Base-by-base conservation (phyloP, 2,113 vertebrate genomes). In the Procavia capensis region DNA sequence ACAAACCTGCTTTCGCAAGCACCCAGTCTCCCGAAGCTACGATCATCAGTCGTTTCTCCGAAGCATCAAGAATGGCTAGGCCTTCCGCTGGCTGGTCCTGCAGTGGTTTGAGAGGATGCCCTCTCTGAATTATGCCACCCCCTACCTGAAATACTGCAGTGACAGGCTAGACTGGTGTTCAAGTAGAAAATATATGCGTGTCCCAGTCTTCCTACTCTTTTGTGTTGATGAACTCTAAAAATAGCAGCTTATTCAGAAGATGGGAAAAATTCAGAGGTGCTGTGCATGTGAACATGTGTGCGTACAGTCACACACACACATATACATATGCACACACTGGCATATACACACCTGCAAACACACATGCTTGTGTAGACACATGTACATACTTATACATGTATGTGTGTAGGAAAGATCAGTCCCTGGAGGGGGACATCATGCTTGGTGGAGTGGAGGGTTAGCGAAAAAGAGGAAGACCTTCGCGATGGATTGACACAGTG, bases 1-100 rank as follows among this genome's bases (percentile, higher is more conserved):
- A 50, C 68, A 85, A 50, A 63, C 82, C 88, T 90, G 88, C 85
- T 90, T 25, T 54, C 50, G 72, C 39, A 54, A 91, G 54, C 63
- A 76, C 59, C 96, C 36, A 81, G 41, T 75, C 85, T 88, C 70
- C 24, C 36, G 76, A 68, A 22, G 88, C 94, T 90, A 78, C 93
- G 91, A 25, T 93, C 90, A 54, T 66, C 43, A 79, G 24, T 75
- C 79, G 79, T 92, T 66, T 39, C 82, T 92, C 85, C 78, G 72
- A 95, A 80, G 86, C 59, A 66, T 39, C 54, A 89, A 90, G 79
- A 92, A n/a, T 4, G 78, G 72, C 61, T 34, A n/a, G 29, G 59
- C 36, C 59, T 57, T 31, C 50, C 61, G 45, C 68, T 82, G 85
- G 34, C 57, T 88, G 87, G 63, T 70, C 25, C 59, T 31, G 22